Percentiles rank a stretch among this genome's conserved stretches.
phyloP scores from a whole-genome alignment of 2,888 invertebrate species.

The Thymelicus lineola region DNA sequence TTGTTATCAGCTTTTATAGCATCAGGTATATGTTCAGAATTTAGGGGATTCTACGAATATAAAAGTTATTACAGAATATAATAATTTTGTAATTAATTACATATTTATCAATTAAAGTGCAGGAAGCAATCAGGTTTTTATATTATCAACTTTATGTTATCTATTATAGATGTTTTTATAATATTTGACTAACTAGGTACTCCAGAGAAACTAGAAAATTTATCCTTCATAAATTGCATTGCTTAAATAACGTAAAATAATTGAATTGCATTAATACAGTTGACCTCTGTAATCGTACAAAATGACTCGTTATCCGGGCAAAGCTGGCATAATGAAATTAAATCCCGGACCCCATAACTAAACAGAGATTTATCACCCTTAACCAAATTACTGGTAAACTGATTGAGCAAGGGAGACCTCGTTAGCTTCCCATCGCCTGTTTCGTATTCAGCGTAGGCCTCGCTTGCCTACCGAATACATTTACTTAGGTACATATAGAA shows the following conservation, averaged over 20 bases:
- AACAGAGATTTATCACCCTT: conserved; percentile 82
- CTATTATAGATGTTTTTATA: too few relatives aligned
- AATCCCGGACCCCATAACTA: conserved; percentile 63
- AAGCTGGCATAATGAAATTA: conserved; percentile 71
- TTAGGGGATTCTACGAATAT: background rate
- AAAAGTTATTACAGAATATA: background rate
- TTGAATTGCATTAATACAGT: conserved; percentile 46
- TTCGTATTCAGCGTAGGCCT: conserved; percentile 63
- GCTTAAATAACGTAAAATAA: conserved; percentile 15
- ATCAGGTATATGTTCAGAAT: too few relatives aligned
- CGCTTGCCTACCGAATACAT: conserved; percentile 29
- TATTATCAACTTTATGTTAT: too few relatives aligned
- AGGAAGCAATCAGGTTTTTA: too few relatives aligned
- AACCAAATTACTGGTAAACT: conserved; percentile 77
- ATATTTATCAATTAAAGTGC: too few relatives aligned
- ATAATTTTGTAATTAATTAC: background rate
- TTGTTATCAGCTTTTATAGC: background rate
- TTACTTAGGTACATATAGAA: background rate
- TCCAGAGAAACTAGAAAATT: background rate
- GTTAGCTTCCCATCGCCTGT: conserved; percentile 50
- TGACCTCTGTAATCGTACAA: conserved; percentile 73
- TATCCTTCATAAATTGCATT: background rate
- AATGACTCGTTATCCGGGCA: conserved; percentile 62
- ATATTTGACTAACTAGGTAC: too few relatives aligned
- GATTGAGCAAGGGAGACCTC: conserved; percentile 71